Percentiles rank a stretch among this genome's conserved stretches.
Conservation (phyloP, 2,888 invertebrate genomes). For the Griposia aprilina region DNA sequence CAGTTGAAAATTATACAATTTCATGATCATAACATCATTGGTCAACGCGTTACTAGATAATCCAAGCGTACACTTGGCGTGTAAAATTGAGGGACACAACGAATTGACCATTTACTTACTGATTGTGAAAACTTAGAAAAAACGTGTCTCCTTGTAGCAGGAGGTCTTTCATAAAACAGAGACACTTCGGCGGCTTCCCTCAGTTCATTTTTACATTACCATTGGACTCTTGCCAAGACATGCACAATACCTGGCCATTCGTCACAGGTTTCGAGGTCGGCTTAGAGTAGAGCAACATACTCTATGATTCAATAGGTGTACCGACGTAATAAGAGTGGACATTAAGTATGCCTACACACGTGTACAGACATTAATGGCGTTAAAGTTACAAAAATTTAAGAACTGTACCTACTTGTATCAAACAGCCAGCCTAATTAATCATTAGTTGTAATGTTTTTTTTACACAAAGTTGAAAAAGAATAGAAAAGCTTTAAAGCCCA, state of each 20-base stretch:
- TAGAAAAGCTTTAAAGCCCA: not conserved
- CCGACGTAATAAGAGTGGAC: conserved; percentile 28
- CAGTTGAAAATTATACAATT: conserved; percentile 15
- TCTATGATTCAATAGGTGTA: conserved; percentile 46
- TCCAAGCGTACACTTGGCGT: conserved; percentile 36
- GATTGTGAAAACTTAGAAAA: conserved; percentile 45
- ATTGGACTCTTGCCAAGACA: conserved; percentile 82
- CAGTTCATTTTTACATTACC: conserved; percentile 75
- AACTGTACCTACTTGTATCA: not conserved
- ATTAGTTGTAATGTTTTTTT: not conserved
- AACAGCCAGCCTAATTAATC: not conserved
- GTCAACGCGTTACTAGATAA: conserved; percentile 30
- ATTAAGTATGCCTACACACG: conserved; percentile 8
- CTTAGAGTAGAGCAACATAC: conserved; percentile 57
- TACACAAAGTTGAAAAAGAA: not conserved
- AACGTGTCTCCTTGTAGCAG: conserved; percentile 47
- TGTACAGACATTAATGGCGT: not conserved
- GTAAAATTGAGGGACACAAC: conserved; percentile 54
- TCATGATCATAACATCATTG: conserved; percentile 26
- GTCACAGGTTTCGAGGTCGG: conserved; percentile 79
- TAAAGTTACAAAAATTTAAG: not conserved
- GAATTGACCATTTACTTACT: conserved; percentile 52
- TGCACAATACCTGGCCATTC: conserved; percentile 77
- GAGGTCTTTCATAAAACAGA: conserved; percentile 60
- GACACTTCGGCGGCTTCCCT: conserved; percentile 70